Evolutionary conservation across 2,797 vertebrate species (phyloP), one percentile per base, ranked within the genome.

Genomic region (Periophthalmus magnuspinnatus): DNA sequence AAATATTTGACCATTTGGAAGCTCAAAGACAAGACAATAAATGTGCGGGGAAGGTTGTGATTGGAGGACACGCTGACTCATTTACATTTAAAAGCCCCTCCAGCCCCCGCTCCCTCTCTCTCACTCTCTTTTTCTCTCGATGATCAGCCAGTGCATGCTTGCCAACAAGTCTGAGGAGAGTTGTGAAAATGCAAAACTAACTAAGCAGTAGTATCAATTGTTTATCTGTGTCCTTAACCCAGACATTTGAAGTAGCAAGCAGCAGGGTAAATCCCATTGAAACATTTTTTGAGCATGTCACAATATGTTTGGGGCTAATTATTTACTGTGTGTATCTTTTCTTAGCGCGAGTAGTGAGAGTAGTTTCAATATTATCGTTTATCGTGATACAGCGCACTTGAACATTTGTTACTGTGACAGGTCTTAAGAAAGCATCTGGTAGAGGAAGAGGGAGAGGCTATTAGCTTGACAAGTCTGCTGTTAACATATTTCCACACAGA

Each of bases 1-100:
- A 88, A 85, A 91, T 85, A 77, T 80, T 79, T 82, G 77, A 70
- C 82, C 82, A 76, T 79, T 88, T 86, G 79, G 69, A 84, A 63
- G 60, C 79, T 83, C 56, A 80, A 78, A 84, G 79, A 84, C 71
- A 74, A 73, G 71, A 86, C 83, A 83, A 80, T 81, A 81, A 84
- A 85, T 28, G 63, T 57, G 17, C 71, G 21, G 55, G 34, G 71
- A 74, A 64, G 74, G 68, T 64, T 0, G 17, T 24, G 74, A 68
- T 21, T 63, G 74, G 76, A 54, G 69, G 77, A 21, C 1, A 19
- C 33, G 76, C 73, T 0, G 21, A 34, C 21, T 57, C 67, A 78
- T 87, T 85, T 76, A 72, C 79, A 82, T 81, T 88, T 82, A 85
- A 57, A 80, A 62, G 48, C 65, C 45, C 58, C 8, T 67, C 67